Conservation (phyloP, 2,113 vertebrate species). For the Sorex araneus region DNA sequence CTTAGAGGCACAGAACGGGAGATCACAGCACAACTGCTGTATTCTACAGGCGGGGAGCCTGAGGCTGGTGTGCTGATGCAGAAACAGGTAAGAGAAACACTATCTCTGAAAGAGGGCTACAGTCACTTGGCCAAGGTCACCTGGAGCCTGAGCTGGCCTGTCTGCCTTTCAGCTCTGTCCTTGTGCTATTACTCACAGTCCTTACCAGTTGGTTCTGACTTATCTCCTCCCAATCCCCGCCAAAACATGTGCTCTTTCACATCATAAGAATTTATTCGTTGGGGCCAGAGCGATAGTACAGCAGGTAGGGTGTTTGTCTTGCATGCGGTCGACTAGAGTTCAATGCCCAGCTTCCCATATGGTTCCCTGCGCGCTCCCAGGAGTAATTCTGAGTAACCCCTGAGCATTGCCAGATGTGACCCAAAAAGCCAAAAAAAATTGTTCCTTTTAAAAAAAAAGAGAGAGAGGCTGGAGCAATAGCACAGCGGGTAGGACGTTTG, state of each 20-base stretch:
- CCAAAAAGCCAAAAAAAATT: no score
- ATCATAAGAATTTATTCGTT: slow-evolving; percentile 9
- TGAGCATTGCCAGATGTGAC: no score
- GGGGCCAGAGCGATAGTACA: no score
- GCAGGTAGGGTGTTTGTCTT: no score
- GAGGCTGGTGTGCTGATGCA: background rate
- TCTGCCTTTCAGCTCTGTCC: slow-evolving; percentile 15
- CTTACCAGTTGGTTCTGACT: slow-evolving; percentile 44
- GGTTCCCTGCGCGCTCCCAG: no score
- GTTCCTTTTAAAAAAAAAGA: no score
- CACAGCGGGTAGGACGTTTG: no score
- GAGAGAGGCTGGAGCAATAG: no score
- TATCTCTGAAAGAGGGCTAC: background rate
- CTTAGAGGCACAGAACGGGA: slow-evolving; percentile 11
- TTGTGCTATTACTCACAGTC: background rate
- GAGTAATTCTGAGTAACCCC: no score
- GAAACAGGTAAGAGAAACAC: slow-evolving; percentile 15
- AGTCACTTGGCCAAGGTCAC: slow-evolving; percentile 6
- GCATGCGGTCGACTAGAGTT: no score
- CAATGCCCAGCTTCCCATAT: no score
- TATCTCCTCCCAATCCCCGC: background rate
- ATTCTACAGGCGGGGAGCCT: background rate
- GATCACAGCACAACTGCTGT: background rate
- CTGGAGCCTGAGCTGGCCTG: background rate
- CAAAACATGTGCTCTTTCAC: background rate